phyloP scores from a whole-genome alignment of 2,888 invertebrate genomes.

The Clistopyga incitator region DNA sequence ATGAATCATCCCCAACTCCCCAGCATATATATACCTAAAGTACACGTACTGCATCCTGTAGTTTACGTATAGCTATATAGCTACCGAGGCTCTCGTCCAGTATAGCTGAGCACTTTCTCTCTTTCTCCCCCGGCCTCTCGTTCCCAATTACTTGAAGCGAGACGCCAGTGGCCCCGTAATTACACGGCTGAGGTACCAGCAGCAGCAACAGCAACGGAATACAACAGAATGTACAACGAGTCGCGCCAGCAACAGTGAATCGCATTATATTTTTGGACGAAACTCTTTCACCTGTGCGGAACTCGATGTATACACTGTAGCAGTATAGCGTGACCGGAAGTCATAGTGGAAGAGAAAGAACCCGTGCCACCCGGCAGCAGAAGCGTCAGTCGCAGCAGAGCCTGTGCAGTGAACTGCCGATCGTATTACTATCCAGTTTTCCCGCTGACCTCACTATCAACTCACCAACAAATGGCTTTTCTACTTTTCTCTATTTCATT shows the following conservation, averaged over 20 bases:
- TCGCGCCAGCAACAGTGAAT: conserved; percentile 55
- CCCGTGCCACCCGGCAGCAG: neutral
- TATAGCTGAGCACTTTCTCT: conserved; percentile 66
- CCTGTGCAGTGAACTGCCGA: conserved; percentile 39
- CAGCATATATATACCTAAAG: conserved; percentile 55
- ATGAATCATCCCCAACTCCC: conserved; percentile 72
- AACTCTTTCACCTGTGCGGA: conserved; percentile 74
- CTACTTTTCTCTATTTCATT: conserved; percentile 12
- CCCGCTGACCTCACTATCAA: conserved; percentile 37
- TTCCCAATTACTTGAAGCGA: conserved; percentile 73
- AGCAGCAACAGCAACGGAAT: conserved; percentile 36
- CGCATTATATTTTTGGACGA: conserved; percentile 58
- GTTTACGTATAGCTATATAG: conserved; percentile 19
- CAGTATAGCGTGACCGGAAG: conserved; percentile 59
- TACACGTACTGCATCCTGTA: conserved; percentile 12
- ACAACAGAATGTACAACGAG: conserved; percentile 27
- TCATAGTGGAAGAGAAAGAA: conserved; percentile 41
- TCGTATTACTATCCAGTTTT: conserved; percentile 32
- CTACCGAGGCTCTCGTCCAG: conserved; percentile 38
- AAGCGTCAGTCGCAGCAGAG: conserved; percentile 22
- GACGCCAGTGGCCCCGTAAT: conserved; percentile 75
- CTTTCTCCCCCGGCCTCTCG: conserved; percentile 55
- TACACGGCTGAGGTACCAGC: conserved; percentile 77
- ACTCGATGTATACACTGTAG: conserved; percentile 29
- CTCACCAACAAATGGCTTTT: conserved; percentile 15